Percentiles rank a stretch among this genome's conserved stretches.
Conservation (phyloP, 2,797 vertebrate species). For the Mallotus villosus region DNA sequence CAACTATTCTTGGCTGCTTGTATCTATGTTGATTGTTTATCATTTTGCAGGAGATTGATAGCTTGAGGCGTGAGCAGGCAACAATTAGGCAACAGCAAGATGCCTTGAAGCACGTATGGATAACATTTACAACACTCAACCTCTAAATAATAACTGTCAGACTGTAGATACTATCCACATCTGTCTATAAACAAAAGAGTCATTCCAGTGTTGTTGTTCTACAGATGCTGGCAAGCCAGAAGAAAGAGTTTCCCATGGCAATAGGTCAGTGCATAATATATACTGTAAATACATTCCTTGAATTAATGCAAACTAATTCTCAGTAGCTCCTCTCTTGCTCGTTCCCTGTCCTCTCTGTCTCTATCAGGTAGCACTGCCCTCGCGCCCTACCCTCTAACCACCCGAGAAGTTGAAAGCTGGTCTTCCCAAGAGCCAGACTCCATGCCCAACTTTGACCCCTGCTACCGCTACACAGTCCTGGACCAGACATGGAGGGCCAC, state of each 20-base stretch:
- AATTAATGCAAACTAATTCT: not conserved
- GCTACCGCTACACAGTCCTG: conserved; percentile 42
- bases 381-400: not conserved
- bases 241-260: conserved; percentile 22
- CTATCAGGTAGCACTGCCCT: not conserved
- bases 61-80: conserved; percentile 46
- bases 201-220: conserved; percentile 6
- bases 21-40: not conserved
- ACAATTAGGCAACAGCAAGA: conserved; percentile 52
- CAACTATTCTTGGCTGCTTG: too few species aligned
- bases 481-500: conserved; percentile 57
- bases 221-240: conserved; percentile 24
- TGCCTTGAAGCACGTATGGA: conserved; percentile 51
- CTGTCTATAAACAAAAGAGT: not conserved
- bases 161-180: too few species aligned
- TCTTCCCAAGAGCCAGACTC: conserved; percentile 9
- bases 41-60: conserved; percentile 47
- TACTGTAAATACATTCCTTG: not conserved
- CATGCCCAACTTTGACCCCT: conserved; percentile 34
- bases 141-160: too few species aligned
- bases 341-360: not conserved
- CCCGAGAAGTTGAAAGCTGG: conserved; percentile 14
- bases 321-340: not conserved
- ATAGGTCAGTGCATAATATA: conserved; percentile 37
- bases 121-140: too few species aligned